Conservation (phyloP, 2,797 vertebrate genomes). For the Artibeus jamaicensis region DNA sequence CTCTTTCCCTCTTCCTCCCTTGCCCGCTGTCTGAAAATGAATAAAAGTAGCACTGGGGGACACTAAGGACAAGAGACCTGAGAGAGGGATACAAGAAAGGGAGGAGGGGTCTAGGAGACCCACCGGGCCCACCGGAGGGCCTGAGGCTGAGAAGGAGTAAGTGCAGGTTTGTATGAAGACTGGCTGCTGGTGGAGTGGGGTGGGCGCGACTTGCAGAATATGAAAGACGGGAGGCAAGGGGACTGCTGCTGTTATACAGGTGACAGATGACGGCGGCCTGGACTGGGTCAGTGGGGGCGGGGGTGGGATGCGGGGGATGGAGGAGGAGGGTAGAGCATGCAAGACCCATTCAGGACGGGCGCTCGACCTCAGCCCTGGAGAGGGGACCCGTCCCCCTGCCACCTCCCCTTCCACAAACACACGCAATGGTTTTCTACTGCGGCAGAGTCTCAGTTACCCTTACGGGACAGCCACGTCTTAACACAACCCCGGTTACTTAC, state of each 20-base stretch:
- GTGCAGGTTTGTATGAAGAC: too few species aligned
- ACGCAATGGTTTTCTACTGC: accelerated
- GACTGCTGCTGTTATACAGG: background rate
- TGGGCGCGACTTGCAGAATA: accelerated
- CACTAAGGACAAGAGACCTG: too few species aligned
- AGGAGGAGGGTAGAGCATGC: background rate
- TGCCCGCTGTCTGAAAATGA: too few species aligned
- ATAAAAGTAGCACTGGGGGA: accelerated
- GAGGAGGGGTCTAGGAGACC: background rate
- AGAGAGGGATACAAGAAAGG: too few species aligned
- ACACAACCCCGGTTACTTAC: background rate
- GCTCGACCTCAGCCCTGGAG: too few species aligned
- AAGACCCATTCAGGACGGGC: background rate
- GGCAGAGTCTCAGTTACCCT: background rate
- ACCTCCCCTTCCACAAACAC: background rate
- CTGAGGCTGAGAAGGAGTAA: background rate
- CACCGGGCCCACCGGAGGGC: background rate
- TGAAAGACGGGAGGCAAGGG: background rate
- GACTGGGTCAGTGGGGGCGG: accelerated
- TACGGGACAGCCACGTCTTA: background rate
- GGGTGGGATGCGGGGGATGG: background rate
- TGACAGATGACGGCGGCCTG: background rate
- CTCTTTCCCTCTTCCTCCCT: too few species aligned
- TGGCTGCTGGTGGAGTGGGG: accelerated
- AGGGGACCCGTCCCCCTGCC: accelerated